These are phyloP conservation scores for Troides helena DNA, from an alignment of 2,888 invertebrate species.

Conservation along the genomic window DNA sequence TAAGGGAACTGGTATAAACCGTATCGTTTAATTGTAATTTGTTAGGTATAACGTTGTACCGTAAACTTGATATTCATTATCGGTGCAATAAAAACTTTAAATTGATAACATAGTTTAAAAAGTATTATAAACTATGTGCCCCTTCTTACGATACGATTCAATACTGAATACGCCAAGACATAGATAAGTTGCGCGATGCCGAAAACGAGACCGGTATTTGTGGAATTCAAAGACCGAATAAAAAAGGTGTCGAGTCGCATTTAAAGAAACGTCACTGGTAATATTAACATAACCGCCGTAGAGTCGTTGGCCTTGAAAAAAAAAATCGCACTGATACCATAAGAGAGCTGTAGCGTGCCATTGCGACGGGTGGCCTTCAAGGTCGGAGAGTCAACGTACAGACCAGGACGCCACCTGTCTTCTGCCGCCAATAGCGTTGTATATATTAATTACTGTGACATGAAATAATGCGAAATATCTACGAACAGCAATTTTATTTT, in stretches of 20 bases:
- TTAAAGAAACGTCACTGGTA: slow-evolving; percentile 39
- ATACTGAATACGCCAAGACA: background rate
- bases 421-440: slow-evolving; percentile 55
- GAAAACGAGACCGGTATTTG: slow-evolving; percentile 26
- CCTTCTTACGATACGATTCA: background rate
- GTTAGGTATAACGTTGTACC: background rate
- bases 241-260: slow-evolving; percentile 34
- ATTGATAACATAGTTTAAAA: background rate
- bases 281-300: slow-evolving; percentile 43
- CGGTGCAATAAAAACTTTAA: background rate
- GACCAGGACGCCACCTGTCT: slow-evolving; percentile 70
- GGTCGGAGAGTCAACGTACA: slow-evolving; percentile 73
- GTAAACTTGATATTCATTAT: background rate
- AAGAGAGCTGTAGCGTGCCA: slow-evolving; percentile 59
- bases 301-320: slow-evolving; percentile 66
- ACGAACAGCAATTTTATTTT: slow-evolving; percentile 12
- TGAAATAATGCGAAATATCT: slow-evolving; percentile 31
- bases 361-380: slow-evolving; percentile 65
- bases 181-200: slow-evolving; percentile 11
- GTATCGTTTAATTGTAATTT: background rate
- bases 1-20: slow-evolving; percentile 1
- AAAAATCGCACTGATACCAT: slow-evolving; percentile 50
- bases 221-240: slow-evolving; percentile 20
- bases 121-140: background rate
- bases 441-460: slow-evolving; percentile 51